Percentiles rank a stretch among this genome's conserved stretches.
phyloP scores from a whole-genome alignment of 2,113 vertebrate species.

The Trachemys scripta region DNA sequence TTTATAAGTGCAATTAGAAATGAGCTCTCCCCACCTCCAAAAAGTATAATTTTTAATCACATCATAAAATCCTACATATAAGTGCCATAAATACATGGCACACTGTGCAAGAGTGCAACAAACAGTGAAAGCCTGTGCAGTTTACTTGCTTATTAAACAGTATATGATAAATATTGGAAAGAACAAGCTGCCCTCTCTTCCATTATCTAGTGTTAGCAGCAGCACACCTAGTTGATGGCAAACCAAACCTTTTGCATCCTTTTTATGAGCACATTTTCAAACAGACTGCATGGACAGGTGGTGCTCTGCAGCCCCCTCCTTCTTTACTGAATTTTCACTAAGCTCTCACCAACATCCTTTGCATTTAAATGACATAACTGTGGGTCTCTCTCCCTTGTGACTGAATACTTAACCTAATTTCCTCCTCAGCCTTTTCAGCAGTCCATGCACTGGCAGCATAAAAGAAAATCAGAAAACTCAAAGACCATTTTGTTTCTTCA shows the following conservation, averaged over 20 bases:
- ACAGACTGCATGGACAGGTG: constrained; percentile 53
- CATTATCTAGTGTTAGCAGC: constrained; percentile 22
- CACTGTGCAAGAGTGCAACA: constrained; percentile 22
- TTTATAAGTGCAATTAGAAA: neutral
- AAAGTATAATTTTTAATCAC: rapidly evolving
- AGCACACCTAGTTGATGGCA: neutral
- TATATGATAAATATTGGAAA: constrained; percentile 34
- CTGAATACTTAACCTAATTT: constrained; percentile 38
- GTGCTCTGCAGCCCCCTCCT: constrained; percentile 2
- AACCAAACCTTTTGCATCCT: neutral
- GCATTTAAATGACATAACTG: constrained; percentile 63
- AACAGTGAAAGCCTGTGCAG: neutral
- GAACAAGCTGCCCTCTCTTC: constrained; percentile 9
- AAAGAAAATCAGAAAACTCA: constrained; percentile 58
- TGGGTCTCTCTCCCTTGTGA: neutral
- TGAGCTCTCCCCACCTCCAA: neutral
- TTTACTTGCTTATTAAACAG: neutral
- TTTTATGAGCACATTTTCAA: constrained; percentile 41
- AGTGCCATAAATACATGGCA: neutral
- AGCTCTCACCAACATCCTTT: constrained; percentile 15
- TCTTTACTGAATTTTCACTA: constrained; percentile 21
- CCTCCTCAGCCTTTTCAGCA: constrained; percentile 61
- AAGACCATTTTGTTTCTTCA: constrained; percentile 47
- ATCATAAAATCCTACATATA: constrained; percentile 1
- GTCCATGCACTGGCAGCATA: neutral